Conservation (phyloP, 2,888 invertebrate genomes). For the Vesta saturnalis region DNA sequence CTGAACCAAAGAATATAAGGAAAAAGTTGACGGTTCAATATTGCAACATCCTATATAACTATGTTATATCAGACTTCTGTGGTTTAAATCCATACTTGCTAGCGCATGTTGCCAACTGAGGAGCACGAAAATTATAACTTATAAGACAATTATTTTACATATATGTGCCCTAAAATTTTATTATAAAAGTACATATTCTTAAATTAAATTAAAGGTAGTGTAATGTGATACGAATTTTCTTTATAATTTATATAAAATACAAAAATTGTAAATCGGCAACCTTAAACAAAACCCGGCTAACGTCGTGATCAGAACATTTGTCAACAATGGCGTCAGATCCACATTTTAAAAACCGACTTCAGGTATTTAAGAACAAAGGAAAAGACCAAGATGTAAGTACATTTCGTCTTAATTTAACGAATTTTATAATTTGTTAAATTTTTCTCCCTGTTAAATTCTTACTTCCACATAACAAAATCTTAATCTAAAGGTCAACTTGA, state of each 20-base stretch:
- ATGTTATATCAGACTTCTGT: too few relatives aligned
- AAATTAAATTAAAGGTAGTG: constrained; percentile 10
- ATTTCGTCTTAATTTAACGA: too few relatives aligned
- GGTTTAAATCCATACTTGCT: too few relatives aligned
- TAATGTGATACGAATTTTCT: constrained; percentile 2
- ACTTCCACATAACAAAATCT: background rate
- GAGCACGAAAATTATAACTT: too few relatives aligned
- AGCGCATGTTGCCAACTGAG: too few relatives aligned
- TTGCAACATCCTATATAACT: too few relatives aligned
- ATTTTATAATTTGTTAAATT: too few relatives aligned
- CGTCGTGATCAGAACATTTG: constrained; percentile 35
- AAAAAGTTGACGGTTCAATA: too few relatives aligned
- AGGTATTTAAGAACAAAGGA: constrained; percentile 98
- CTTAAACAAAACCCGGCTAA: constrained; percentile 5
- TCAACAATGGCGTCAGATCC: constrained; percentile 80
- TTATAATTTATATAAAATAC: constrained; percentile 5
- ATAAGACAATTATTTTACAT: too few relatives aligned
- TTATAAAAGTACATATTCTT: background rate
- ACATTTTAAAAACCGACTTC: constrained; percentile 86
- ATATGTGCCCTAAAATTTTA: background rate
- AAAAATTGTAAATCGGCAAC: background rate
- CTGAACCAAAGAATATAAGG: too few relatives aligned
- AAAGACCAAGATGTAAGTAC: constrained; percentile 98
- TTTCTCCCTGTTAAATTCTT: background rate
- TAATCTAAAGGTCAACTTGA: constrained; percentile 22